These are phyloP conservation scores for Yoshiicerus persimilis DNA, from an alignment of 1,140 invertebrate genomes.

Conservation along the genomic window DNA sequence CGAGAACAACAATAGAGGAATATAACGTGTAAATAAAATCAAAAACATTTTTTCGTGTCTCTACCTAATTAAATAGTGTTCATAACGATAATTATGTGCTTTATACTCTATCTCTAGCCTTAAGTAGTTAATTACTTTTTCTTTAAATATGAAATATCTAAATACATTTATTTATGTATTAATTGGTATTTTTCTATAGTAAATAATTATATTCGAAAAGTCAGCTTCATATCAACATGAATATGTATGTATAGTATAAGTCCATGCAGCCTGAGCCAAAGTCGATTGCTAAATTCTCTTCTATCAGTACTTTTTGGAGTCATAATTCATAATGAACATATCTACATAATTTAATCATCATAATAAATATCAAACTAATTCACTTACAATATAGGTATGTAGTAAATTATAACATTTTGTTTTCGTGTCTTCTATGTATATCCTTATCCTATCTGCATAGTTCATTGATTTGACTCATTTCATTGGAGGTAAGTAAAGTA, in stretches of 20 bases:
- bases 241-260: slow-evolving; percentile 18
- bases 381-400: neutral
- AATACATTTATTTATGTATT: slow-evolving; percentile 15
- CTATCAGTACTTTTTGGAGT: slow-evolving; percentile 16
- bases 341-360: neutral
- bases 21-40: neutral
- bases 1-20: neutral
- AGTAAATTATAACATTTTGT: neutral
- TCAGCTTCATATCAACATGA: slow-evolving; percentile 22
- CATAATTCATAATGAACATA: slow-evolving; percentile 3
- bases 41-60: neutral
- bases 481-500: neutral
- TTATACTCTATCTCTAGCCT: neutral
- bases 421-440: neutral
- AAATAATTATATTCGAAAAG: slow-evolving; percentile 3
- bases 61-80: neutral
- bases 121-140: neutral
- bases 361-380: neutral
- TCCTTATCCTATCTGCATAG: neutral
- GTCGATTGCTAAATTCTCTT: slow-evolving; percentile 13
- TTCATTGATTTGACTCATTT: neutral
- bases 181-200: neutral
- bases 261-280: slow-evolving; percentile 20
- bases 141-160: slow-evolving; percentile 2
- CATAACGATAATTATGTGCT: neutral